Evolutionary conservation across 2,888 invertebrate genomes (phyloP).

Genomic region (Julus scanicus): DNA sequence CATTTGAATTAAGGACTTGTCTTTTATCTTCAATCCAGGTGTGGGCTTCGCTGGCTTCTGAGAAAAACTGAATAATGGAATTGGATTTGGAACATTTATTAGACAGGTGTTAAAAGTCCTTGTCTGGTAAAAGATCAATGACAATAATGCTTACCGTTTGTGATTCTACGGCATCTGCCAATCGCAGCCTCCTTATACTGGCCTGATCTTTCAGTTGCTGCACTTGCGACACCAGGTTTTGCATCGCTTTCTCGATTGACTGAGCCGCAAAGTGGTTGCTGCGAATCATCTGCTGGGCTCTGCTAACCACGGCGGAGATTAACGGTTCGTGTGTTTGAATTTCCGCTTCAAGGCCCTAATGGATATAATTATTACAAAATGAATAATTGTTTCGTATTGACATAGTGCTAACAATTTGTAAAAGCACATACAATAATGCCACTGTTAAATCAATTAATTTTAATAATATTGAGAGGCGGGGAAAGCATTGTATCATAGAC

Average conservation of each 20-base stretch:
- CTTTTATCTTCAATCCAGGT: conserved; percentile 91
- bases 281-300: conserved; percentile 82
- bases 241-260: conserved; percentile 76
- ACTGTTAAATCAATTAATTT: too few relatives aligned
- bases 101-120: not conserved
- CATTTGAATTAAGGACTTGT: conserved; percentile 78
- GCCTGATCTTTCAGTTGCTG: conserved; percentile 79
- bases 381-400: not conserved
- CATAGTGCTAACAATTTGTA: too few relatives aligned
- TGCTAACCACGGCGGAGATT: conserved; percentile 77
- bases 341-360: conserved; percentile 83
- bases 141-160: conserved; percentile 74
- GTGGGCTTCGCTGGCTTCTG: conserved; percentile 89
- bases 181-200: conserved; percentile 76
- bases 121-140: not conserved
- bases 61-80: conserved; percentile 75
- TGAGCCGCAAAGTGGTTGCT: conserved; percentile 86
- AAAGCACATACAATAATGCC: too few relatives aligned
- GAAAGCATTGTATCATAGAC: too few relatives aligned
- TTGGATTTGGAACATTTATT: not conserved
- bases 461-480: too few relatives aligned
- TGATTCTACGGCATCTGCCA: conserved; percentile 84
- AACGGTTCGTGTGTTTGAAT: conserved; percentile 87
- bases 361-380: conserved; percentile 54
- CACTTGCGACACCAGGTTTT: conserved; percentile 77